phyloP scores from a whole-genome alignment of 1,140 invertebrate species.

The Leguminivora glycinivorella region DNA sequence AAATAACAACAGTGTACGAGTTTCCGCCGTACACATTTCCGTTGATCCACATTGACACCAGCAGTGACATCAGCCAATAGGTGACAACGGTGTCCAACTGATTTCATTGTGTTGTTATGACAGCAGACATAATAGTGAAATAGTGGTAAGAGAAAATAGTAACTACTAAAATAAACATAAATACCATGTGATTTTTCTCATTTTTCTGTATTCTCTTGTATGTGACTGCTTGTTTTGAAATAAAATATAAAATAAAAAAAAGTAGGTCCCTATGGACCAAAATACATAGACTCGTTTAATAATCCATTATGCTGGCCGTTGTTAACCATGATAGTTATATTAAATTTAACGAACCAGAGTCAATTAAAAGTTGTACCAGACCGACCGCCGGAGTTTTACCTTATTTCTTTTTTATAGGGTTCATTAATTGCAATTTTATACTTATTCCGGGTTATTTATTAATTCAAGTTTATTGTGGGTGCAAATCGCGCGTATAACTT shows the following conservation, averaged over 20 bases:
- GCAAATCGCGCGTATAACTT: too few species aligned
- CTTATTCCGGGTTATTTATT: not conserved
- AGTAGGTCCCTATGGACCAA: too few species aligned
- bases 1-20: not conserved
- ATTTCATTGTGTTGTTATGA: conserved; percentile 11
- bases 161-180: too few species aligned
- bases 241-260: too few species aligned
- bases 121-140: not conserved
- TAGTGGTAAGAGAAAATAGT: too few species aligned
- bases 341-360: conserved; percentile 7
- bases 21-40: conserved; percentile 10
- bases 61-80: not conserved
- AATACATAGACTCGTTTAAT: too few species aligned
- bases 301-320: not conserved
- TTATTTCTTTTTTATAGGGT: conserved; percentile 5
- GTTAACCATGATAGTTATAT: not conserved
- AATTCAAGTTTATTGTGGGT: too few species aligned
- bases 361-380: not conserved
- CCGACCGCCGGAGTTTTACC: not conserved
- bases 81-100: not conserved
- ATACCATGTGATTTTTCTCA: too few species aligned
- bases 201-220: too few species aligned
- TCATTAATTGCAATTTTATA: conserved; percentile 3
- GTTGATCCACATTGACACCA: not conserved
- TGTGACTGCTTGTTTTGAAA: too few species aligned